Percentiles rank a stretch among this genome's conserved stretches.
Conservation (phyloP, 2,113 vertebrate genomes). For the Symphodus melops region DNA sequence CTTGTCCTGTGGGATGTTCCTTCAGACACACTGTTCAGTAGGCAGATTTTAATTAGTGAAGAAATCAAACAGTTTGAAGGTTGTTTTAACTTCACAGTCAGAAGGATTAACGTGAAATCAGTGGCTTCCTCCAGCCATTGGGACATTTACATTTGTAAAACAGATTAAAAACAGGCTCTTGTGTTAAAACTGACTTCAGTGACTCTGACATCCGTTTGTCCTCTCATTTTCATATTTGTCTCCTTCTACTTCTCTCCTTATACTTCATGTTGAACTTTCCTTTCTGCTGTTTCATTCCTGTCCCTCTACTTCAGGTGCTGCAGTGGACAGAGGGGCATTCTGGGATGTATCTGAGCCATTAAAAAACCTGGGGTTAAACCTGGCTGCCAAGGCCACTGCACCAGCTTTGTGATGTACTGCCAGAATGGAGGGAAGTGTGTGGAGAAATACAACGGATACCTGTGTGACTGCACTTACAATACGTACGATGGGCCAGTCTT, state of each 20-base stretch:
- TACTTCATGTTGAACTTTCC: background rate
- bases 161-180: slow-evolving; percentile 50
- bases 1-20: slow-evolving; percentile 44
- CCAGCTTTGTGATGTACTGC: slow-evolving; percentile 94
- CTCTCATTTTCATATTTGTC: background rate
- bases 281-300: background rate
- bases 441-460: slow-evolving; percentile 95
- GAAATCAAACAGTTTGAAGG: slow-evolving; percentile 71
- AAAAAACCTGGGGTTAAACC: slow-evolving; percentile 94
- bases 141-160: slow-evolving; percentile 41
- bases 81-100: slow-evolving; percentile 69
- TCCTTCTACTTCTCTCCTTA: background rate
- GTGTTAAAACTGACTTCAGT: no score
- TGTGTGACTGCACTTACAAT: slow-evolving; percentile 91
- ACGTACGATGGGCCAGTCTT: slow-evolving; percentile 95
- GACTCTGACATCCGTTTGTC: background rate
- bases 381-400: slow-evolving; percentile 96
- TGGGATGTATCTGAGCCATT: slow-evolving; percentile 94
- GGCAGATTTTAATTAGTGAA: slow-evolving; percentile 61
- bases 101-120: slow-evolving; percentile 43
- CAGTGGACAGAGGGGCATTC: slow-evolving; percentile 94
- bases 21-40: slow-evolving; percentile 64
- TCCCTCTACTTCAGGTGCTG: slow-evolving; percentile 84
- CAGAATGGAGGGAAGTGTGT: slow-evolving; percentile 94
- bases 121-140: slow-evolving; percentile 62